Evolutionary conservation across 23 tunicate species (phyloP).

Genomic region (Trididemnum nubilum): DNA sequence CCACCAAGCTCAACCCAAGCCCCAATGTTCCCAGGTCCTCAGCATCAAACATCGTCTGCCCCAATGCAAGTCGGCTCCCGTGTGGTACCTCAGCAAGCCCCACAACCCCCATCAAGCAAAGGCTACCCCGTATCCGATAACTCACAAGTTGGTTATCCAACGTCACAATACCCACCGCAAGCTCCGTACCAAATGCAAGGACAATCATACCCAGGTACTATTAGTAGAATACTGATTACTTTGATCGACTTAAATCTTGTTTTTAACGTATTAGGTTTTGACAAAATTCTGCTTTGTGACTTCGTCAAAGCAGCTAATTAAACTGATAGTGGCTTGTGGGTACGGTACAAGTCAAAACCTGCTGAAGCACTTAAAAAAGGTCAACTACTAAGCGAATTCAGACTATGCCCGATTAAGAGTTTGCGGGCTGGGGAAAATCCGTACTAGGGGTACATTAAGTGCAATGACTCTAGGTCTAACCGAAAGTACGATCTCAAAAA

Average conservation of each 20-base stretch:
- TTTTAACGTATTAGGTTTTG: too few relatives aligned
- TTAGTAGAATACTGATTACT: not conserved
- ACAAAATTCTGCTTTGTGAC: too few relatives aligned
- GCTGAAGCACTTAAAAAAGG: not conserved
- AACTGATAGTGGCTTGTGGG: too few relatives aligned
- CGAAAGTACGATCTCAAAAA: too few relatives aligned
- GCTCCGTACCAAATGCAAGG: not conserved
- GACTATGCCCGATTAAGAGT: too few relatives aligned
- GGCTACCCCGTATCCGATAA: not conserved
- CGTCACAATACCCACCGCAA: not conserved
- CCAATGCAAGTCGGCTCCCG: not conserved
- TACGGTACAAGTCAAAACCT: not conserved
- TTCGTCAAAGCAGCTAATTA: too few relatives aligned
- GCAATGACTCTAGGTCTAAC: too few relatives aligned
- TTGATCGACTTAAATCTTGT: not conserved
- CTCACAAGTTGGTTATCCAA: not conserved
- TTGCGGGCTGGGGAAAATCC: too few relatives aligned
- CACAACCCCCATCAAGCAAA: not conserved
- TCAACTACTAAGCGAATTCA: too few relatives aligned
- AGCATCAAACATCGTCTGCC: not conserved
- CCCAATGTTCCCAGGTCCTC: not conserved
- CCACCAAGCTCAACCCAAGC: not conserved
- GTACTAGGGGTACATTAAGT: too few relatives aligned
- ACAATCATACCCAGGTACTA: slow-evolving; percentile 10
- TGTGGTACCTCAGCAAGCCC: not conserved